These are phyloP conservation scores for Lithophane leautieri DNA, from an alignment of 2,888 invertebrate genomes.

Conservation along the genomic window DNA sequence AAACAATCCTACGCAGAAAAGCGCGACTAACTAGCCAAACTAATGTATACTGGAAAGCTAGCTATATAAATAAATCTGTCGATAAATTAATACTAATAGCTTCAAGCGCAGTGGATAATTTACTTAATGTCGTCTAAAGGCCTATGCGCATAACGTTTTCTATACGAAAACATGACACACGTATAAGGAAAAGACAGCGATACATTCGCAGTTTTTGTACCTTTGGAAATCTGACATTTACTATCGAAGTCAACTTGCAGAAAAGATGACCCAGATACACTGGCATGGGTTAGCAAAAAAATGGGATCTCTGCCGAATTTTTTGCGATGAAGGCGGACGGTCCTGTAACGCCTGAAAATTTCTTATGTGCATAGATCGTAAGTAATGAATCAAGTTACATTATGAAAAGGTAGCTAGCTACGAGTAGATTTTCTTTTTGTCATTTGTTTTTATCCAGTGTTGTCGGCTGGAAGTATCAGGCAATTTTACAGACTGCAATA, in stretches of 20 bases:
- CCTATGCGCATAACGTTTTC: not conserved
- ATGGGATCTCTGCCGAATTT: not conserved
- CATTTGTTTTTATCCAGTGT: not conserved
- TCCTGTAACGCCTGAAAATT: too few species aligned
- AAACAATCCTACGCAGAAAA: slow-evolving; percentile 54
- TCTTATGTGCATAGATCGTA: not conserved
- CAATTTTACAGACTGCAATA: not conserved
- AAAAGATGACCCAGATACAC: not conserved
- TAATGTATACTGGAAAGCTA: slow-evolving; percentile 50
- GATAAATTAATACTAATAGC: slow-evolving; percentile 60
- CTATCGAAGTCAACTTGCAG: not conserved
- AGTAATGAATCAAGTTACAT: slow-evolving; percentile 6
- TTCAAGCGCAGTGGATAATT: slow-evolving; percentile 48
- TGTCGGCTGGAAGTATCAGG: not conserved
- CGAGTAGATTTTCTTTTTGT: not conserved
- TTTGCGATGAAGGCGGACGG: too few species aligned
- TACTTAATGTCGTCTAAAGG: slow-evolving; percentile 30
- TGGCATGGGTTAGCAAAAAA: not conserved
- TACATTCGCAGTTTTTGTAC: not conserved
- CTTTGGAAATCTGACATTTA: not conserved
- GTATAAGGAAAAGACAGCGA: not conserved
- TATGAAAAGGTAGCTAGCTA: too few species aligned
- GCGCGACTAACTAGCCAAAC: slow-evolving; percentile 49
- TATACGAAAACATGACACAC: not conserved
- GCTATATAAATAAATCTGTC: slow-evolving; percentile 52